These are phyloP conservation scores for Rhodophaea formosa DNA, from an alignment of 2,888 invertebrate genomes.

Conservation along the genomic window DNA sequence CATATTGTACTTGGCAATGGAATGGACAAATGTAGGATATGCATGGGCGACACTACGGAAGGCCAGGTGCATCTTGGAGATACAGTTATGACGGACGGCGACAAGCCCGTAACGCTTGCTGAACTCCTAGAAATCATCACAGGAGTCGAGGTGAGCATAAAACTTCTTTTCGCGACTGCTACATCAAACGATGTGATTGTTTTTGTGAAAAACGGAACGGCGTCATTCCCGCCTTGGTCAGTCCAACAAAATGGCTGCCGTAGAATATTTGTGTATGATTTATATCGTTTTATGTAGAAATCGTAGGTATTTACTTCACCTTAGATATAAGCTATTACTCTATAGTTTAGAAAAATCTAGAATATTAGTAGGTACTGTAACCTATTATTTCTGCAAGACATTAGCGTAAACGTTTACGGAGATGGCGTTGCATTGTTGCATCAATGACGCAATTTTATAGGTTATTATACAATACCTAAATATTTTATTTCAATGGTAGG, in stretches of 20 bases:
- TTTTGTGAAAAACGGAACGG: constrained; percentile 75
- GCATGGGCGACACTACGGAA: constrained; percentile 71
- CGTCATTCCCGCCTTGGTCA: constrained; percentile 47
- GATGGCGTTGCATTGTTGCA: background rate
- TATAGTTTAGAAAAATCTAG: too few relatives aligned
- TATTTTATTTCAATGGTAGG: background rate
- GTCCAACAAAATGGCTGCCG: constrained; percentile 55
- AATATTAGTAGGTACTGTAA: too few relatives aligned
- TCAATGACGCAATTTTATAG: background rate
- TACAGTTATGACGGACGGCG: constrained; percentile 72
- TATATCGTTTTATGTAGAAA: background rate
- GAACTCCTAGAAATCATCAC: constrained; percentile 67
- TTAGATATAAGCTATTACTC: too few relatives aligned
- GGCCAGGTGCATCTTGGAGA: constrained; percentile 71
- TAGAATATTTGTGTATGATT: background rate
- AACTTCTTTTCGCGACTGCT: constrained; percentile 25
- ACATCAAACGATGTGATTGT: constrained; percentile 46
- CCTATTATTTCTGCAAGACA: background rate
- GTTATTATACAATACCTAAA: background rate
- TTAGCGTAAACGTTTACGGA: background rate
- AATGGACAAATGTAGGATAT: constrained; percentile 68
- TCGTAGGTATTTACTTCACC: too few relatives aligned
- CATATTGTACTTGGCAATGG: constrained; percentile 73
- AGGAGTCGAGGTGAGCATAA: constrained; percentile 62
- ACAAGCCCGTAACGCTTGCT: constrained; percentile 63